phyloP scores from a whole-genome alignment of 2,888 invertebrate genomes.

The Drosophila antonietae region DNA sequence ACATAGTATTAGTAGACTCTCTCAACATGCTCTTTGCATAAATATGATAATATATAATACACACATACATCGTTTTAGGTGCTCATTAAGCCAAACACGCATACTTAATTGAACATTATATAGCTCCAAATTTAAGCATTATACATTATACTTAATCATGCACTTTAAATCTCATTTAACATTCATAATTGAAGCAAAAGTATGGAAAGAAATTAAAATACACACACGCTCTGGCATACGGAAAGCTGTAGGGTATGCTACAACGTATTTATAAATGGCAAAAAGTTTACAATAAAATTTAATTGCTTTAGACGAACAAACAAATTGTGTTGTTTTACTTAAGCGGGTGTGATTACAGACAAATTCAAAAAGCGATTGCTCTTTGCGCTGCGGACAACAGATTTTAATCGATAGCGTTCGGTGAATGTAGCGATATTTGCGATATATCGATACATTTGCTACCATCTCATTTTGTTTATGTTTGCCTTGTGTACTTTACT shows the following conservation, averaged over 20 bases:
- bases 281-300: constrained; percentile 71
- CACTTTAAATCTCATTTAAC: constrained; percentile 63
- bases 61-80: constrained; percentile 56
- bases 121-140: constrained; percentile 60
- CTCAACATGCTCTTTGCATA: constrained; percentile 59
- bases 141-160: constrained; percentile 60
- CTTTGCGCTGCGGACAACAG: not conserved
- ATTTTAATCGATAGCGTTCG: constrained; percentile 17
- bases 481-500: constrained; percentile 30
- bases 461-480: constrained; percentile 48
- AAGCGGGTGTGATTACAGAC: not conserved
- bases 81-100: constrained; percentile 60
- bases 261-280: constrained; percentile 59
- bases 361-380: constrained; percentile 13
- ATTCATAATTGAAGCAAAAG: constrained; percentile 22
- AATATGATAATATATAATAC: constrained; percentile 40
- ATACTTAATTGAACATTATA: constrained; percentile 51
- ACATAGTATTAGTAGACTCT: constrained; percentile 53
- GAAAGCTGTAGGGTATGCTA: constrained; percentile 56
- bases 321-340: not conserved
- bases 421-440: not conserved
- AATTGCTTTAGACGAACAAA: constrained; percentile 72
- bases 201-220: constrained; percentile 24
- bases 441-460: constrained; percentile 17
- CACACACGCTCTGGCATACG: constrained; percentile 43